Evolutionary conservation across 2,797 vertebrate genomes (phyloP), one percentile per base, ranked within the genome.

Genomic region (Gymnothorax javanicus): DNA sequence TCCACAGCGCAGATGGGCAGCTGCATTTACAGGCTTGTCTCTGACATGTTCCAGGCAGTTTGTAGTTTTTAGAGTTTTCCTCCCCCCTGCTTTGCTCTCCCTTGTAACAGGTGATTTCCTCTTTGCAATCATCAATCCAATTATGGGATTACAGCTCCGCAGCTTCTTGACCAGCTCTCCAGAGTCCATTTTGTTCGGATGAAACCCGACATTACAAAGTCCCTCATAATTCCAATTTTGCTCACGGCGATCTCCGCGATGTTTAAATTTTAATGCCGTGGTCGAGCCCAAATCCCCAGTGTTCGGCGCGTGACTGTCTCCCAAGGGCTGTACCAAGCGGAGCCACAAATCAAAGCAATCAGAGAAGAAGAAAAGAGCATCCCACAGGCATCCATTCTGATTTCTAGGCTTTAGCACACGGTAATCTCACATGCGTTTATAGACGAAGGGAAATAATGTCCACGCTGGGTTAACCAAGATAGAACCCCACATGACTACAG

Each of bases 101-200:
- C 50, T 54, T 43, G 54, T n/a, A 17, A 62, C 71, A 8, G 56
- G 43, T 79, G 33, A 50, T 75, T 64, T 23, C 27, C 67, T 58
- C 54, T 85, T 89, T 89, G 87, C 88, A 85, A 90, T 89, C 85
- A 89, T 90, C 88, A 92, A 89, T 90, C 85, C 88, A 91, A 91
- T 92, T 91, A 90, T 60, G 86, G 85, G 88, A 90, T 92, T 90
- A 89, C 89, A 90, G 33, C 33, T 43, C 89, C 87, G 88, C n/a
- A 67, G 86, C 88, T 88, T 91, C 89, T 86, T 90, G 89, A 90
- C 89, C 86, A 82, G 43, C 77, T 62, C 88, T 87, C 77, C 52
- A 27, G 75, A 71, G 87, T 86, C 69, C 86, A 85, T 87, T 89
- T 89, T 89, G 89, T 87, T 86, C 86, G 23, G 84, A 90, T 87